These are phyloP conservation scores for Eurystomus gularis DNA, from an alignment of 2,113 vertebrate genomes.

Conservation along the genomic window DNA sequence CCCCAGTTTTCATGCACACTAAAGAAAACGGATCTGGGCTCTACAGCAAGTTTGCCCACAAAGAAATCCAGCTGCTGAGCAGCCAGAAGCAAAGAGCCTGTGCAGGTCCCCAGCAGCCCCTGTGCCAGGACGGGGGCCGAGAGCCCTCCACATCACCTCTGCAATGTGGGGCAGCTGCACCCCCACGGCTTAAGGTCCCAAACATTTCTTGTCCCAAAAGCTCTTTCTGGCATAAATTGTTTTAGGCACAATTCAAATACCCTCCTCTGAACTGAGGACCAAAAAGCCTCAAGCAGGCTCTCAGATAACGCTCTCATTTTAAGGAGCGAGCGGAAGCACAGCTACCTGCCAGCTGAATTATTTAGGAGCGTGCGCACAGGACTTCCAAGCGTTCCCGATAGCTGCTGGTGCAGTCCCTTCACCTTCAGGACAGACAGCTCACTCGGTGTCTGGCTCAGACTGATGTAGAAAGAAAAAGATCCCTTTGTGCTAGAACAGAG, in stretches of 20 bases:
- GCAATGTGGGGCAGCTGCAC: background rate
- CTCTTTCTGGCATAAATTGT: background rate
- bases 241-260: background rate
- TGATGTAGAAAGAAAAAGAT: background rate
- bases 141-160: background rate
- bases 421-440: background rate
- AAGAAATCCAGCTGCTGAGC: background rate
- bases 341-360: background rate
- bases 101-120: background rate
- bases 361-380: background rate
- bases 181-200: background rate
- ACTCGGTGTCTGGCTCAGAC: background rate
- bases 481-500: background rate
- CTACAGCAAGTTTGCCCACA: background rate
- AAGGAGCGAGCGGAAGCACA: background rate
- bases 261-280: background rate
- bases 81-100: background rate
- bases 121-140: rapidly evolving
- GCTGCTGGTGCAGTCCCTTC: background rate
- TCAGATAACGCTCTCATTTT: background rate
- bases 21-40: background rate
- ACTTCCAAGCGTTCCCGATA: background rate
- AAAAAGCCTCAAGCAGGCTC: background rate
- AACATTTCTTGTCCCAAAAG: background rate
- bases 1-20: background rate